Evolutionary conservation across 2,888 invertebrate genomes (phyloP), one percentile per base, ranked within the genome.

Genomic region (Nephrocerus scutellatus): DNA sequence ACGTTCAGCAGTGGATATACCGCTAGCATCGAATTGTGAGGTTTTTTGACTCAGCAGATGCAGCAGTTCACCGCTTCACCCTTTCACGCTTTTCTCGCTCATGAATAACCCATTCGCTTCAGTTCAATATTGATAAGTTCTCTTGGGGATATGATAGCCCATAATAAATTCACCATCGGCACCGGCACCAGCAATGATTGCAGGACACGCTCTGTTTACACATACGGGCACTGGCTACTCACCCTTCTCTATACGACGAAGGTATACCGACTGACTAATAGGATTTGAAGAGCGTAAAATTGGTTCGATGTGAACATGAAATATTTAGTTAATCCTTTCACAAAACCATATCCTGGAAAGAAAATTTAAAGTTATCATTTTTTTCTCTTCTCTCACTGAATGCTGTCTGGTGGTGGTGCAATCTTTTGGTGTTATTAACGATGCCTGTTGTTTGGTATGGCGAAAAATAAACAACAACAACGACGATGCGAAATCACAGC

Each of bases 271-370:
- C 62, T 64, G 63, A 66, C 66, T 66, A 66, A 66, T 66, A 64
- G 66, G 66, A 66, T 66, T 66, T 66, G 66, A 66, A 66, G 63
- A 66, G 66, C 66, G 66, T 66, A 66, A 66, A 66, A 66, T 66
- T 66, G 66, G 66, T 66, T 66, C 66, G 62, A 62, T 66, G 66
- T 63, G 66, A 65, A 66, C 66, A 65, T 66, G 60, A 66, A 66
- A 66, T 64, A 66, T 66, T 66, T 64, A 66, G 63, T 64, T 65
- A 63, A 66, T 66, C 66, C 66, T 62, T 66, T 57, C 25, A 19
- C 24, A 37, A 36, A 26, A 36, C 30, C 30, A 36, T 30, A 36
- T 36, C 36, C 30, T 16, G 10, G 18, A 22, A 36, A 20, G 18
- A 15, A 22, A 15, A 30, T 12, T 36, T 30, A 41, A 36, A 34